phyloP scores from a whole-genome alignment of 2,888 invertebrate species.

The Meiosimyza decipiens region DNA sequence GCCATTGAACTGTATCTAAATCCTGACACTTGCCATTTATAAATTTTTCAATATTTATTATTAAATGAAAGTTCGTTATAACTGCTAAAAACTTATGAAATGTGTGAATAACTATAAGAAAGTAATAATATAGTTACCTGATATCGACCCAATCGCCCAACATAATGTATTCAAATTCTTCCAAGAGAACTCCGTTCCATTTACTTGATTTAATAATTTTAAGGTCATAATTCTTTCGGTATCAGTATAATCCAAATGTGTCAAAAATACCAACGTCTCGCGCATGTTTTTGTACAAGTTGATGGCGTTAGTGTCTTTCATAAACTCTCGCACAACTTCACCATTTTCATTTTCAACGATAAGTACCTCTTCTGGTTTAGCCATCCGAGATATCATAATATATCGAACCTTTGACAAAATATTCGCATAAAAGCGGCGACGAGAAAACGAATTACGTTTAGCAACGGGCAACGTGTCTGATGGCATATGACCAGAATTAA shows the following conservation, averaged over 20 bases:
- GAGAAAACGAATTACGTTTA: conserved; percentile 66
- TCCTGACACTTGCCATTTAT: too few species aligned
- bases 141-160: conserved; percentile 99
- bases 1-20: too few species aligned
- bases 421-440: conserved; percentile 81
- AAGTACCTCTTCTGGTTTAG: conserved; percentile 98
- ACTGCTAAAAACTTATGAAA: background rate
- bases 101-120: too few species aligned
- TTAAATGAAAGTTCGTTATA: background rate
- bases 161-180: conserved; percentile 99
- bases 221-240: conserved; percentile 99
- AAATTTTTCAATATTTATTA: too few species aligned
- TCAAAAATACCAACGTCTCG: conserved; percentile 96
- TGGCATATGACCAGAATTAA: conserved; percentile 63
- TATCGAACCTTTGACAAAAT: conserved; percentile 89
- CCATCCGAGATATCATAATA: conserved; percentile 99
- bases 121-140: conserved; percentile 70
- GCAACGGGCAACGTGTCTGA: conserved; percentile 54
- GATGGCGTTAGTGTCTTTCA: conserved; percentile 99
- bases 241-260: conserved; percentile 97
- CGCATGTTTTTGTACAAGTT: conserved; percentile 99
- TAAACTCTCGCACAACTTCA: conserved; percentile 98
- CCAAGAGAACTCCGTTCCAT: conserved; percentile 99
- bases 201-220: conserved; percentile 97
- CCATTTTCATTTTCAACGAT: conserved; percentile 99